Evolutionary conservation across 2,113 vertebrate species (phyloP).

Genomic region (Zosterops borbonicus): DNA sequence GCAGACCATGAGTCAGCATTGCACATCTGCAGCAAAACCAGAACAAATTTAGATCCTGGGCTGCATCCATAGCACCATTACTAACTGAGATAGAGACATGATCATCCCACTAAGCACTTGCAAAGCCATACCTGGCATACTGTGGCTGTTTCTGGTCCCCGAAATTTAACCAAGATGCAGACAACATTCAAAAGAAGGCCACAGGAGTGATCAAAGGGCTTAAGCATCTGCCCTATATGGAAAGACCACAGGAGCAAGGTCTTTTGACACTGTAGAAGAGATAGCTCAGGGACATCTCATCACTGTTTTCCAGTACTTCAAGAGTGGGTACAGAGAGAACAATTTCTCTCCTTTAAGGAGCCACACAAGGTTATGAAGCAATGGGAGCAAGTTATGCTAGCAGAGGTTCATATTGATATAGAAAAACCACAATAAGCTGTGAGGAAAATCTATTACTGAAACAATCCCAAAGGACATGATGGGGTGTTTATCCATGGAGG

Average conservation of each 20-base stretch:
- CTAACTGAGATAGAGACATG: background rate
- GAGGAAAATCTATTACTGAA: background rate
- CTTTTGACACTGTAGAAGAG: background rate
- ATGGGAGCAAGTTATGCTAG: background rate
- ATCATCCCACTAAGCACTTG: background rate
- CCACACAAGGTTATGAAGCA: background rate
- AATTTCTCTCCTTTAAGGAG: background rate
- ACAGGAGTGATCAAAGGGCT: background rate
- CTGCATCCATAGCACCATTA: background rate
- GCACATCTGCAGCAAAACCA: fast-evolving
- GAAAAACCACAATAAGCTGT: background rate
- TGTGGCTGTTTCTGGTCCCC: background rate
- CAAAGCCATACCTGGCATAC: background rate
- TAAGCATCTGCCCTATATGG: background rate
- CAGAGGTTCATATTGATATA: background rate
- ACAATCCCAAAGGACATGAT: fast-evolving
- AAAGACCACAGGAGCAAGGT: background rate
- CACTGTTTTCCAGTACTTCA: background rate
- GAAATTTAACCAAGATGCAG: background rate
- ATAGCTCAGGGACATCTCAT: background rate
- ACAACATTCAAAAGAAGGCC: background rate
- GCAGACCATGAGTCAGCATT: background rate
- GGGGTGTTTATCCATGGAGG: background rate
- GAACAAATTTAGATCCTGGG: background rate
- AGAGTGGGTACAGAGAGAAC: background rate